These are phyloP conservation scores for Hyppa rectilinea DNA, from an alignment of 2,888 invertebrate species.

Conservation along the genomic window DNA sequence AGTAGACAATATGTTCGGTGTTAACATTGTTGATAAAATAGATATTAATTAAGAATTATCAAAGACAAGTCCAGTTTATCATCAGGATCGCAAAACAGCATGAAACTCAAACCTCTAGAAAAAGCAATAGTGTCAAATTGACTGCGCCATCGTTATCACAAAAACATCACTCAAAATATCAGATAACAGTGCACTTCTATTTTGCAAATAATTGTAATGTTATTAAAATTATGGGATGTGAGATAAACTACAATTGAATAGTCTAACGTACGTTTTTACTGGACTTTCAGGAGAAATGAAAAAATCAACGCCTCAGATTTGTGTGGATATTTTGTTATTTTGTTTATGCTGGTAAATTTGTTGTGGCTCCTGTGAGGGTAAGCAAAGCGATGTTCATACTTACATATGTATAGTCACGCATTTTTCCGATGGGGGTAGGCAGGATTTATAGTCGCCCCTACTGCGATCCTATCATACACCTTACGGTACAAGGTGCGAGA, in stretches of 20 bases:
- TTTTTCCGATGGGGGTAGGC: background rate
- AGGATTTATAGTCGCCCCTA: background rate
- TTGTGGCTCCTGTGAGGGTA: constrained; percentile 7
- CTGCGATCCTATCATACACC: background rate
- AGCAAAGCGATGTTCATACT: background rate
- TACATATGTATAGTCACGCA: background rate
- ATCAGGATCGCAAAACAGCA: background rate
- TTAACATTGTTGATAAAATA: too few relatives aligned
- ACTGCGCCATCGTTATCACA: constrained; percentile 23
- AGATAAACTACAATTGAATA: background rate
- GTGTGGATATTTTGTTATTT: background rate
- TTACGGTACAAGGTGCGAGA: too few relatives aligned
- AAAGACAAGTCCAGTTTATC: constrained; percentile 21
- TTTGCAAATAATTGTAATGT: constrained; percentile 14
- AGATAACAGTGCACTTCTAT: background rate
- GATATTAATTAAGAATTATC: too few relatives aligned
- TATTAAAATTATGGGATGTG: constrained; percentile 29
- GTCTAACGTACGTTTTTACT: background rate
- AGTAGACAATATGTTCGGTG: too few relatives aligned
- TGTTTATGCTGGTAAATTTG: background rate
- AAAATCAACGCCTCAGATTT: constrained; percentile 3
- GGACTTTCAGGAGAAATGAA: constrained; percentile 14
- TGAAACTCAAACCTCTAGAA: constrained; percentile 13
- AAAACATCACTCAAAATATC: constrained; percentile 15
- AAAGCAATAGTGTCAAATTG: constrained; percentile 41